Evolutionary conservation across 1,140 invertebrate genomes (phyloP).

Genomic region (Mactra quadrangularis): DNA sequence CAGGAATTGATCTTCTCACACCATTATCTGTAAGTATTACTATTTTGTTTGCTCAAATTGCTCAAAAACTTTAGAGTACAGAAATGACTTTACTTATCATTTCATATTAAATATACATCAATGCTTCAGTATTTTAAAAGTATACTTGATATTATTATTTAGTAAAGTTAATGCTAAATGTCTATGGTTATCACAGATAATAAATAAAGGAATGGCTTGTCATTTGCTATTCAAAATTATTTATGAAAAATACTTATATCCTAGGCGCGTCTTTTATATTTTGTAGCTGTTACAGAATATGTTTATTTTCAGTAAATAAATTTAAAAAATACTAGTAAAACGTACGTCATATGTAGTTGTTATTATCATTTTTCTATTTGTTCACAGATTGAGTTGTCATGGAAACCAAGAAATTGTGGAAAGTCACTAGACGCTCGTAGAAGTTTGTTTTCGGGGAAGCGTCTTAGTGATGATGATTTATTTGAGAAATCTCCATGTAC

Average conservation of each 20-base stretch:
- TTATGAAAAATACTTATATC: no score
- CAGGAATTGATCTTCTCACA: no score
- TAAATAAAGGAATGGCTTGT: slow-evolving; percentile 31
- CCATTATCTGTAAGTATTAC: no score
- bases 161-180: background rate
- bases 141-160: background rate
- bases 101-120: background rate
- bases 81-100: background rate
- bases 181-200: background rate
- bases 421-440: slow-evolving; percentile 8
- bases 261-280: no score
- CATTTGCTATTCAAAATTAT: slow-evolving; percentile 89
- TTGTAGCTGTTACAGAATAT: no score
- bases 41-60: background rate
- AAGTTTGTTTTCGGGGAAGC: slow-evolving; percentile 35
- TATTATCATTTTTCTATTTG: no score
- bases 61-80: background rate
- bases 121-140: no score
- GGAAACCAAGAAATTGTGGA: background rate
- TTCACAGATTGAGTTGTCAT: no score
- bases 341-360: no score
- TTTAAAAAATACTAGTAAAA: no score
- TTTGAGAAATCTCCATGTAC: background rate
- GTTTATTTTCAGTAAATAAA: no score
- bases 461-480: slow-evolving; percentile 13